Conservation (phyloP, 2,113 vertebrate species). For the Tringa solitaria region DNA sequence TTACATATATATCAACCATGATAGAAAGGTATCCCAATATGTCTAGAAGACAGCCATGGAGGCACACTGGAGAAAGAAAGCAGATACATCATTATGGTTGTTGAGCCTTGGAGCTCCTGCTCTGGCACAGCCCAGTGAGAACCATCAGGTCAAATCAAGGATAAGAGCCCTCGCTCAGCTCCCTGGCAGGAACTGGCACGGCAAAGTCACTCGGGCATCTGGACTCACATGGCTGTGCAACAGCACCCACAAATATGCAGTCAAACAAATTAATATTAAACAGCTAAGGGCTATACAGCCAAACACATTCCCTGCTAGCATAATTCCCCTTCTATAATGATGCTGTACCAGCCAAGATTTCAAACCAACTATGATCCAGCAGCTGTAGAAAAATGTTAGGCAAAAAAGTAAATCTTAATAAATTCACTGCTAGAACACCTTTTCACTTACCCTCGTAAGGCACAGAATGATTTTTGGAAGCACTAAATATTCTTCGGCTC, state of each 20-base stretch:
- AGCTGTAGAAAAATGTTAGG: background rate
- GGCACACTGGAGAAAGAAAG: background rate
- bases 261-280: constrained; percentile 21
- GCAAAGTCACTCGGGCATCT: background rate
- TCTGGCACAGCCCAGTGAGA: background rate
- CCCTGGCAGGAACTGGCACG: background rate
- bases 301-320: background rate
- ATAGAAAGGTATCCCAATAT: background rate
- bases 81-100: background rate
- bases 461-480: background rate
- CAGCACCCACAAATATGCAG: background rate
- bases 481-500: background rate
- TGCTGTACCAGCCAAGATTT: background rate
- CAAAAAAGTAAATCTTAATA: constrained; percentile 7
- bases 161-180: background rate
- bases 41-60: background rate
- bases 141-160: background rate
- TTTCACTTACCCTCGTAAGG: background rate
- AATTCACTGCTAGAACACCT: constrained; percentile 54
- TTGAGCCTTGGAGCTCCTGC: background rate
- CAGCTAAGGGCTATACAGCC: background rate
- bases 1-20: background rate
- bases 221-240: background rate
- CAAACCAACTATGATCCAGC: background rate
- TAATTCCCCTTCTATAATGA: background rate